These are phyloP conservation scores for Porites lutea DNA, from an alignment of 64 coral and sea anemone genomes.

Conservation along the genomic window DNA sequence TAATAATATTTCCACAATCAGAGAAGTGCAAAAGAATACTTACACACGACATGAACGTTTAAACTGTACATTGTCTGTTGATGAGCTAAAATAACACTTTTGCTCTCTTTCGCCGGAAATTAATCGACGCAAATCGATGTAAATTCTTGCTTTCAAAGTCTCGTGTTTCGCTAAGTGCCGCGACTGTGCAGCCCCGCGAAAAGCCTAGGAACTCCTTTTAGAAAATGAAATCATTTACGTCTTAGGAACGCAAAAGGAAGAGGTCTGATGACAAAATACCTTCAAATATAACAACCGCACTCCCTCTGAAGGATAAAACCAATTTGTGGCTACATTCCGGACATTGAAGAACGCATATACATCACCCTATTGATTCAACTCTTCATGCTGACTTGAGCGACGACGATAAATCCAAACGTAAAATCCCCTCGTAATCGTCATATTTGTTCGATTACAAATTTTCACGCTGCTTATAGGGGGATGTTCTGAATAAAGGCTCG, in stretches of 20 bases:
- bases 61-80: neutral
- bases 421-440: neutral
- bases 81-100: slow-evolving; percentile 14
- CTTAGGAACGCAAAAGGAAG: slow-evolving; percentile 30
- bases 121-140: slow-evolving; percentile 22
- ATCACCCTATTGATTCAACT: slow-evolving; percentile 32
- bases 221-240: slow-evolving; percentile 25
- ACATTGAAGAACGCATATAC: slow-evolving; percentile 42
- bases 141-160: slow-evolving; percentile 17
- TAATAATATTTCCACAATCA: neutral
- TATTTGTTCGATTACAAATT: neutral
- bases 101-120: slow-evolving; percentile 39
- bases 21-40: slow-evolving; percentile 1
- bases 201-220: neutral
- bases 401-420: neutral
- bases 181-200: neutral
- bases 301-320: slow-evolving; percentile 17
- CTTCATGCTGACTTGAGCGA: slow-evolving; percentile 1
- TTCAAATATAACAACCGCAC: slow-evolving; percentile 7
- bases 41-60: slow-evolving; percentile 22
- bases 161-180: neutral
- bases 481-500: neutral
- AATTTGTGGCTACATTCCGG: slow-evolving; percentile 54
- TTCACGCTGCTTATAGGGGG: neutral
- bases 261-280: slow-evolving; percentile 20